phyloP scores from a whole-genome alignment of 2,113 vertebrate genomes.

The Phaetusa simplex region DNA sequence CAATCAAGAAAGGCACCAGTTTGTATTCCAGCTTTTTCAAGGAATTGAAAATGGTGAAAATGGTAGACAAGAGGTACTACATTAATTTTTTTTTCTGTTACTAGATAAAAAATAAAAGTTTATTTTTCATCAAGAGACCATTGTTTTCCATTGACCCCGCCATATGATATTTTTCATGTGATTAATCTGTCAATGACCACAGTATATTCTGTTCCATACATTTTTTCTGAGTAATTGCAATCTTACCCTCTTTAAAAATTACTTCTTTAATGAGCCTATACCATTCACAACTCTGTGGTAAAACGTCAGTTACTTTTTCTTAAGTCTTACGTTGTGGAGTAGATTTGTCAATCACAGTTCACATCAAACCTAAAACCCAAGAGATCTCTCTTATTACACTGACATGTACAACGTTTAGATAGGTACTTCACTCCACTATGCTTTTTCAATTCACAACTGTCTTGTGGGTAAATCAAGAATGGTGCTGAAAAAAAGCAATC shows the following conservation, averaged over 20 bases:
- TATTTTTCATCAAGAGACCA: not conserved
- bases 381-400: not conserved
- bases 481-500: not conserved
- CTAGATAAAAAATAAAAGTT: not conserved
- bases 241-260: not conserved
- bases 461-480: not conserved
- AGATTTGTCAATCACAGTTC: not conserved
- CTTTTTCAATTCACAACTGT: not conserved
- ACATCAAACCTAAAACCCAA: not conserved
- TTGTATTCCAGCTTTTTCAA: not conserved
- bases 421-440: not conserved
- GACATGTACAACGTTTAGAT: not conserved
- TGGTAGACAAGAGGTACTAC: not conserved
- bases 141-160: not conserved
- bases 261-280: not conserved
- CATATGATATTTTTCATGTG: not conserved
- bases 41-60: not conserved
- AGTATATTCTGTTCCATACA: not conserved
- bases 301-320: not conserved
- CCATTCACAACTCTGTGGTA: not conserved
- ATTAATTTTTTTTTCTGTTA: not conserved
- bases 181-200: not conserved
- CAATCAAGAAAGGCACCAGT: not conserved
- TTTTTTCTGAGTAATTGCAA: not conserved
- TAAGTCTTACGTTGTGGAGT: not conserved